Base-by-base conservation (phyloP, 64 coral and sea anemone genomes). In the Acropora yongei region DNA sequence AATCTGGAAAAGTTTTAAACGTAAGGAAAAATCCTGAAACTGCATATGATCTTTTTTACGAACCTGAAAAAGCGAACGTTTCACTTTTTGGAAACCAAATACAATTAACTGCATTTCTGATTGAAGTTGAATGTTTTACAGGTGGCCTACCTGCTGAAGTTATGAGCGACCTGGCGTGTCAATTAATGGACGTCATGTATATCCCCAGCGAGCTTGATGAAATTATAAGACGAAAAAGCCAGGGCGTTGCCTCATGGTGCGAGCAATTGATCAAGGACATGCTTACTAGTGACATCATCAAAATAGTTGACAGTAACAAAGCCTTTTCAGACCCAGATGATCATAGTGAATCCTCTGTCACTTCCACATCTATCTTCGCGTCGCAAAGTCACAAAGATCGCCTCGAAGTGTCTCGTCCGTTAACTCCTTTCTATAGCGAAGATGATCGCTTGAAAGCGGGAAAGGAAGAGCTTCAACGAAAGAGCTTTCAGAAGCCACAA, bases 191-290 rank as follows among this genome's bases (percentile, higher is more conserved):
- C 46, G 97, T 94, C 41, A 99, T 93, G 91, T 99, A 82, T 40
- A 92, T 99, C 6, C 97, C 97, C 4, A 90, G 86, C 20, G 92
- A 91, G 20, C 86, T 99, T 1, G 94, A 99, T 18, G 40, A 84
- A 11, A 99, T 99, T 61, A 19, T 99, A 19, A 89, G 91, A 44
- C 73, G 93, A 57, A 99, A 99, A 66, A 99, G 97, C 47, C 97
- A 99, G 30, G 97, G 97, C 1, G 92, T 99, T 0, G 94, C 97
- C 8, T 94, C 94, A 12, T 99, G 97, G 97, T 99, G 97, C 49
- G 94, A 99, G 44, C 97, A 99, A 45, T 89, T 99, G 9, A 96
- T 99, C 58, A 99, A 99, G 72, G 97, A 99, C 65, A 96, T 96
- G 94, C 57, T 99, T 8, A 65, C 83, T 3, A 89, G 94, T 39